Base-by-base conservation (phyloP, 1,140 invertebrate species). In the Micrasema minimum region DNA sequence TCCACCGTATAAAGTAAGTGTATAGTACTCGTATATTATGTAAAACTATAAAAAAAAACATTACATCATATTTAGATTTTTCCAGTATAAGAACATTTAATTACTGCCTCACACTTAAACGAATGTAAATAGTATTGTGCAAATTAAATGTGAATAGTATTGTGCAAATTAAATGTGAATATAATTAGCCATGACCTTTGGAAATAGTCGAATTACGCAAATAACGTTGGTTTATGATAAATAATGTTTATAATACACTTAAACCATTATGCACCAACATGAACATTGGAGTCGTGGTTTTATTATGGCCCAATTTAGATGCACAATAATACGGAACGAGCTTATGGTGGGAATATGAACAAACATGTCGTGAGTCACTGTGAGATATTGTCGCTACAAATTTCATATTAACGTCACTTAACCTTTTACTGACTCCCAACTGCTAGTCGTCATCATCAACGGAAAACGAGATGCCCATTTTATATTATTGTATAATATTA, bases 331-430 rank as follows among this genome's bases (percentile, higher is more conserved):
- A 31, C 26, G 26, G 7, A 31, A 31, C 26, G 14, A 22, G 35
- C 55, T 22, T 18, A 43, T 41, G 37, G 12, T 43, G 55, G 55
- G 37, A 38, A 43, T 55, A 12, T 18, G 55, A 59, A 23, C 55
- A 59, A 41, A 22, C 16, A 51, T 41, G 18, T 38, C 55, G 20
- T 64, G 59, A 64, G 41, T 64, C 59, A 64, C 14, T 9, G 57
- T 43, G 41, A 45, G 45, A 14, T 45, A 64, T 59, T 11, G 20
- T 46, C 59, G 26, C 22, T 14, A 64, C 41, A 31, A 45, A 59
- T 31, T 31, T 31, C 2, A 64, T 64, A 23, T 64, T 64, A 48
- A 64, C 59, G 46, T 41, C 59, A 64, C 59, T 64, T 64, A 46
- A 64, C 59, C 59, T 64, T 31, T 64, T 64, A 31, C 41, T 31